Evolutionary conservation across 2,888 invertebrate genomes (phyloP).

Genomic region (Eudasyphora cyanicolor): DNA sequence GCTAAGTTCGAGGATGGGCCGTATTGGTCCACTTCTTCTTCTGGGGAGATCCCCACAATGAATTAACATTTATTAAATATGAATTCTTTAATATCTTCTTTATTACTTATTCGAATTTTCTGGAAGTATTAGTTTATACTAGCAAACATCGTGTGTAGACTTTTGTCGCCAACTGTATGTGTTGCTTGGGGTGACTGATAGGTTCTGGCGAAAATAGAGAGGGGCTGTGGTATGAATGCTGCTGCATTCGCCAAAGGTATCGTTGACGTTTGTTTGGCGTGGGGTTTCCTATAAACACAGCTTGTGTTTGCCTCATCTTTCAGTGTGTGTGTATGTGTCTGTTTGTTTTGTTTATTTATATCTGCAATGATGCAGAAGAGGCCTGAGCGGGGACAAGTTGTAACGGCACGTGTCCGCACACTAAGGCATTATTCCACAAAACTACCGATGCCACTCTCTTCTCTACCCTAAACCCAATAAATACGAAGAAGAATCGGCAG

Average conservation of each 20-base stretch:
- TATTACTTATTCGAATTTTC: no score
- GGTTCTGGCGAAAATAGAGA: background rate
- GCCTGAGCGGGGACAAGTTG: slow-evolving; percentile 10
- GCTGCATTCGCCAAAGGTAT: slow-evolving; percentile 45
- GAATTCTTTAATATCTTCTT: no score
- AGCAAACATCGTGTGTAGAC: no score
- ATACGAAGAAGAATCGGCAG: no score
- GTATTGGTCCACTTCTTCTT: no score
- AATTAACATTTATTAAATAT: no score
- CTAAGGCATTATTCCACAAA: slow-evolving; percentile 69
- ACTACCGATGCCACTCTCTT: no score
- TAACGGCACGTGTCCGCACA: slow-evolving; percentile 76
- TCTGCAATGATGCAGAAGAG: slow-evolving; percentile 27
- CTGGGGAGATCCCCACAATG: no score
- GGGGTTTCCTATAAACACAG: slow-evolving; percentile 34
- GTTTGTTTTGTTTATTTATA: slow-evolving; percentile 31
- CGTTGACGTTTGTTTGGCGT: slow-evolving; percentile 27
- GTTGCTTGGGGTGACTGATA: background rate
- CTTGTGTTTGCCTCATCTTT: slow-evolving; percentile 45
- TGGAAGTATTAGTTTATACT: no score
- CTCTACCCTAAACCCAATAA: background rate
- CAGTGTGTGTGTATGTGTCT: background rate
- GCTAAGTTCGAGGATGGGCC: no score
- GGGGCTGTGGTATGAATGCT: slow-evolving; percentile 7
- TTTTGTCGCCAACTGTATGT: background rate